A percentile compares a stretch with the other conserved stretches of the same genome.
phyloP scores from a whole-genome alignment of 2,113 vertebrate genomes.

The Scomber japonicus region DNA sequence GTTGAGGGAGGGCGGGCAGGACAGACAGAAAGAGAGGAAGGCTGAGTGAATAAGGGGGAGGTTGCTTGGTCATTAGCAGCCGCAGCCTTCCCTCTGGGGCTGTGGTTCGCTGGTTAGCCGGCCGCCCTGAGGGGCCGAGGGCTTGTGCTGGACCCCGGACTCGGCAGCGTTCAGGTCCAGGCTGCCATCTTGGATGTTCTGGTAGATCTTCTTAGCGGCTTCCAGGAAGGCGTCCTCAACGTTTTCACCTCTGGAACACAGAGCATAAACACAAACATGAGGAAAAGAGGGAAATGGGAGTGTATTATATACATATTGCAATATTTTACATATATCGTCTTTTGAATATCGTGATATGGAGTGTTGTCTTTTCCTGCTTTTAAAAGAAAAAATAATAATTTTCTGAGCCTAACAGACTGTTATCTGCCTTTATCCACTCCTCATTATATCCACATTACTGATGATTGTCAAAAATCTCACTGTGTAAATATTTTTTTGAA shows the following conservation, averaged over 20 bases:
- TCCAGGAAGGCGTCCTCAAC: conserved; percentile 99
- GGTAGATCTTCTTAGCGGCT: conserved; percentile 99
- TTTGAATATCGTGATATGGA: too few relatives aligned
- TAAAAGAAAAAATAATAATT: too few relatives aligned
- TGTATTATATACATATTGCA: too few relatives aligned
- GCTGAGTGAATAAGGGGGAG: conserved; percentile 9
- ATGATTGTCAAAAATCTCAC: too few relatives aligned
- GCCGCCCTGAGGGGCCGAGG: conserved; percentile 95
- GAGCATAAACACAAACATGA: not conserved
- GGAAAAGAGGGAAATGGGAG: not conserved
- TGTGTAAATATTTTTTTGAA: too few relatives aligned
- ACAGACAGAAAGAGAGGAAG: conserved; percentile 37
- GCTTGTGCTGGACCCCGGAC: conserved; percentile 98
- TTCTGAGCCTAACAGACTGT: too few relatives aligned
- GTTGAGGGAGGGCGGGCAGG: conserved; percentile 19
- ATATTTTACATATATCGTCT: too few relatives aligned
- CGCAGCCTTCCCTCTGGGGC: conserved; percentile 98
- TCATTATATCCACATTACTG: too few relatives aligned
- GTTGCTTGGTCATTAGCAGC: conserved; percentile 94
- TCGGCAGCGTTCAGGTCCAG: conserved; percentile 98
- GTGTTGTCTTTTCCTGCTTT: too few relatives aligned
- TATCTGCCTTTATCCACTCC: too few relatives aligned
- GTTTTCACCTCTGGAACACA: conserved; percentile 91
- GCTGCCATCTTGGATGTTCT: conserved; percentile 99
- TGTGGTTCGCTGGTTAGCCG: conserved; percentile 97